phyloP scores from a whole-genome alignment of 2,113 vertebrate genomes.

The Pterocles burchelli region DNA sequence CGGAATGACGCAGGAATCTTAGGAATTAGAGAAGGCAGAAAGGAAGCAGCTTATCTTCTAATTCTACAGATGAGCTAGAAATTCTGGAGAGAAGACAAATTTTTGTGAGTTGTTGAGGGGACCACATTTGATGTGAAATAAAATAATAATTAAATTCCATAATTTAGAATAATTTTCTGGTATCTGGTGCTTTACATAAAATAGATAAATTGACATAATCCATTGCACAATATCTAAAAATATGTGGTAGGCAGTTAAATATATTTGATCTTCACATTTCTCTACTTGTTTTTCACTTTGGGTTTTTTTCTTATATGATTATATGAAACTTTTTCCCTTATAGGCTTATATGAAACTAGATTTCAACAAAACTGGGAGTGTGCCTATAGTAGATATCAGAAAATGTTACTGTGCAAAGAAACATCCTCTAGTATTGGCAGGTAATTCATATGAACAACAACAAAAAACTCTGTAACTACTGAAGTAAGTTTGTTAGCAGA shows the following conservation, averaged over 20 bases:
- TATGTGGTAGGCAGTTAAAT: background rate
- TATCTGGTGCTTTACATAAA: background rate
- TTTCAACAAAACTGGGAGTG: slow-evolving; percentile 80
- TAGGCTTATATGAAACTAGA: slow-evolving; percentile 86
- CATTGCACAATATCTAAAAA: background rate
- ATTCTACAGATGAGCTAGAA: background rate
- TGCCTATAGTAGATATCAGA: slow-evolving; percentile 74
- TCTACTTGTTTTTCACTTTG: background rate
- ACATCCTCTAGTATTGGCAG: slow-evolving; percentile 76
- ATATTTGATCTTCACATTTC: background rate
- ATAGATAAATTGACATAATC: background rate
- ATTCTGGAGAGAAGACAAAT: background rate
- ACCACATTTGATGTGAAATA: background rate
- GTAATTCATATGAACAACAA: slow-evolving; percentile 53
- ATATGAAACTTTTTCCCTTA: slow-evolving; percentile 55
- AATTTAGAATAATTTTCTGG: background rate
- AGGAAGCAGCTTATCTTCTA: background rate
- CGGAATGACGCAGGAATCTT: background rate
- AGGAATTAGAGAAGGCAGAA: background rate
- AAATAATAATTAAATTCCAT: background rate
- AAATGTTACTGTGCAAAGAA: slow-evolving; percentile 83
- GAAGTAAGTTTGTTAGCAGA: background rate
- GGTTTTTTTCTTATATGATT: slow-evolving; percentile 60
- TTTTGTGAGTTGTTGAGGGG: background rate
- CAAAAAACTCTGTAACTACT: background rate